Percentiles rank a stretch among this genome's conserved stretches.
Evolutionary conservation across 1,140 invertebrate genomes (phyloP).

Genomic region (Amphibalanus amphitrite): DNA sequence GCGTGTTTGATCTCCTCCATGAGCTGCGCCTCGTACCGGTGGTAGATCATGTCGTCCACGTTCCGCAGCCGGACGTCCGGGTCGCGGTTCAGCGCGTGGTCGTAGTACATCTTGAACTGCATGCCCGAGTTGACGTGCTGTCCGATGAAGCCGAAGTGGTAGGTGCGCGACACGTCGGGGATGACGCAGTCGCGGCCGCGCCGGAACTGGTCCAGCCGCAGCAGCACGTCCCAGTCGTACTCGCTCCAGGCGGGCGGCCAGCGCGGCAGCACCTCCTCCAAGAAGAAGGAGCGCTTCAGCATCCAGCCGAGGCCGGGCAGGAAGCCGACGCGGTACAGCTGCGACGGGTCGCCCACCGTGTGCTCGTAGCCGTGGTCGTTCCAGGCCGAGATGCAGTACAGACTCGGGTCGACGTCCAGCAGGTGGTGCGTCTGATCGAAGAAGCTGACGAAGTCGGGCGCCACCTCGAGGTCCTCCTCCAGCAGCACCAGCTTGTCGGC

Average conservation of each 20-base stretch:
- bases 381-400: constrained; percentile 47
- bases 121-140: constrained; percentile 46
- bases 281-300: constrained; percentile 33
- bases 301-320: constrained; percentile 48
- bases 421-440: constrained; percentile 41
- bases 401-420: constrained; percentile 33
- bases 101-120: constrained; percentile 38
- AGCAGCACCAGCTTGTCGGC: constrained; percentile 40
- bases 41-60: constrained; percentile 23
- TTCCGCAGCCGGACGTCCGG: constrained; percentile 31
- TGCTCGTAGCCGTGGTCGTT: constrained; percentile 46
- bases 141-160: constrained; percentile 41
- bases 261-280: constrained; percentile 38
- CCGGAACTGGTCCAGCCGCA: constrained; percentile 23
- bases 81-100: constrained; percentile 36
- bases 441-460: constrained; percentile 42
- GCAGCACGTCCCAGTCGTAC: constrained; percentile 16
- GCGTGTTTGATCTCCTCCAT: constrained; percentile 30
- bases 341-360: constrained; percentile 34
- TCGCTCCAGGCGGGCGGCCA: constrained; percentile 34
- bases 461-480: constrained; percentile 45
- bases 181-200: constrained; percentile 41
- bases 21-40: constrained; percentile 36
- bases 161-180: too few relatives aligned
- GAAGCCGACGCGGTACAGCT: constrained; percentile 39